phyloP scores from a whole-genome alignment of 2,888 invertebrate species.

The Epinotia brunnichana region DNA sequence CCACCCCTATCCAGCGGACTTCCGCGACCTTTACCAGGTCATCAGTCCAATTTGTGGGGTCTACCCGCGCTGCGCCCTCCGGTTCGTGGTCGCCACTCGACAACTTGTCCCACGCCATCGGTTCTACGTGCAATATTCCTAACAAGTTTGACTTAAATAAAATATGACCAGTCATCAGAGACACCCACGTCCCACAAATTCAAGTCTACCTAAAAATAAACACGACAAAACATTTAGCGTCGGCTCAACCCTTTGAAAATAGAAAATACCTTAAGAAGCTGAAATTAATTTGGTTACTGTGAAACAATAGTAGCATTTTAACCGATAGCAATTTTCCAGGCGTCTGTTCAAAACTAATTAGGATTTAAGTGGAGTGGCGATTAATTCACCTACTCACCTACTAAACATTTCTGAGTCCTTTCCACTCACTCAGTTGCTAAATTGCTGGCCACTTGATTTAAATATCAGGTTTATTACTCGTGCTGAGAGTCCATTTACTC shows the following conservation, averaged over 20 bases:
- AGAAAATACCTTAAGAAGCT: neutral
- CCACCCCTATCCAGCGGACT: no score
- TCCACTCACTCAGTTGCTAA: slow-evolving; percentile 1
- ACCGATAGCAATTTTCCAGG: neutral
- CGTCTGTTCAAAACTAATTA: slow-evolving; percentile 7
- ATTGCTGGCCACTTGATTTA: slow-evolving; percentile 2
- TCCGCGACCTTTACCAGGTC: no score
- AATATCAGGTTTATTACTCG: neutral
- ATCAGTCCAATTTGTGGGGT: no score
- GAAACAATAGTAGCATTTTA: neutral
- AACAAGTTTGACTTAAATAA: no score
- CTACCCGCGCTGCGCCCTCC: no score
- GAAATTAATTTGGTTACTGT: neutral
- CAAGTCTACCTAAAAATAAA: no score
- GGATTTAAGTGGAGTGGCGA: slow-evolving; percentile 17
- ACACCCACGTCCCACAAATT: no score
- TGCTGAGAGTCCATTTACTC: neutral
- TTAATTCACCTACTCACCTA: slow-evolving; percentile 11
- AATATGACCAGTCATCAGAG: no score
- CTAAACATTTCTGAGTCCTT: slow-evolving; percentile 4
- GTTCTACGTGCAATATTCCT: no score
- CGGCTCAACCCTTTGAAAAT: neutral
- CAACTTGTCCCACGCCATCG: no score
- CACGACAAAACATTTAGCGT: no score
- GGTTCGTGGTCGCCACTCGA: no score